A percentile compares a stretch with the other conserved stretches of the same genome.
These are phyloP conservation scores for Botia almorhae DNA, from an alignment of 2,797 vertebrate genomes.

Conservation along the genomic window DNA sequence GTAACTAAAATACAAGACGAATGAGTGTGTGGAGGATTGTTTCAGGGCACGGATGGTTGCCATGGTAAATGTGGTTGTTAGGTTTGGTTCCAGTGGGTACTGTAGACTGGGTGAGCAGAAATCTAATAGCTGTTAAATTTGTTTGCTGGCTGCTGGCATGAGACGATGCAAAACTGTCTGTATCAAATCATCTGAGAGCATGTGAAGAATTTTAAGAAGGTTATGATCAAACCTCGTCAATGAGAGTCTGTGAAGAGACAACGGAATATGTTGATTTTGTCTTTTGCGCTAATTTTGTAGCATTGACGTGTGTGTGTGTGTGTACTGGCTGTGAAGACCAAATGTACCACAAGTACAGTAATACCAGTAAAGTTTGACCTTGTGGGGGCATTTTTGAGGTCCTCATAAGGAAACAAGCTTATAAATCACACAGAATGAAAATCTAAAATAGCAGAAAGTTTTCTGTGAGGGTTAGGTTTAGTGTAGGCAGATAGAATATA, in stretches of 20 bases:
- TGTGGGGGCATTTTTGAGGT: no score
- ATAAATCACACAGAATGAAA: no score
- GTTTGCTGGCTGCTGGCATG: conserved; percentile 1
- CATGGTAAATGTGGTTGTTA: conserved; percentile 4
- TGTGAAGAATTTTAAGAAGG: not conserved
- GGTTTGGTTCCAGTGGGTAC: not conserved
- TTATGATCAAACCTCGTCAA: not conserved
- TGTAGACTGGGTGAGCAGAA: not conserved
- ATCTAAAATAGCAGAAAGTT: no score
- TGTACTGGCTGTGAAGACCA: no score
- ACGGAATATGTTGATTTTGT: not conserved
- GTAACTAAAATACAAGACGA: not conserved
- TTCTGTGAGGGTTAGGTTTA: no score
- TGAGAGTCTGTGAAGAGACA: not conserved
- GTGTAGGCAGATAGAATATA: no score
- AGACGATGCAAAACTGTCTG: not conserved
- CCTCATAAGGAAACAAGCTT: no score
- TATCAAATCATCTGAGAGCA: not conserved
- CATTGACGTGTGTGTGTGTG: not conserved
- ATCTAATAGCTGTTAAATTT: not conserved
- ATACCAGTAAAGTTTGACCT: no score
- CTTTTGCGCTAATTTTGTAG: not conserved
- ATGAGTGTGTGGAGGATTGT: not conserved
- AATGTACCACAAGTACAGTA: no score
- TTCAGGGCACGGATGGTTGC: not conserved